Conservation (phyloP, 2,888 invertebrate genomes). For the Microplitis deprimator region DNA sequence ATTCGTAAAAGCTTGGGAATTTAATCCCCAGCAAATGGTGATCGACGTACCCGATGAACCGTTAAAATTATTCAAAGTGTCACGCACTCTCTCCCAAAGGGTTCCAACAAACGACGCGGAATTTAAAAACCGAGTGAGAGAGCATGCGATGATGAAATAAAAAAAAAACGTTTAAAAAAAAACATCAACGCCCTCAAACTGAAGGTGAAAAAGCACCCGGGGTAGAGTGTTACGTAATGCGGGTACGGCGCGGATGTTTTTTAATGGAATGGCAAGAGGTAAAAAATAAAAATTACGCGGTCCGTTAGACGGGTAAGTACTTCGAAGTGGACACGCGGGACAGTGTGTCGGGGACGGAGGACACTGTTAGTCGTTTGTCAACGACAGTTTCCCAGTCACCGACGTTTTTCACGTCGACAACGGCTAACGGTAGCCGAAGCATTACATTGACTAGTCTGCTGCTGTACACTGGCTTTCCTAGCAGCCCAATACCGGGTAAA, state of each 20-base stretch:
- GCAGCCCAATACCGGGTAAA: not conserved
- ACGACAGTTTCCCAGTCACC: conserved; percentile 46
- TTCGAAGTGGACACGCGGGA: conserved; percentile 28
- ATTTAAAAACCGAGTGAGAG: not conserved
- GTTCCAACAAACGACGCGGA: not conserved
- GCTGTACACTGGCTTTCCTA: conserved; percentile 9
- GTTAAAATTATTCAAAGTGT: conserved; percentile 26
- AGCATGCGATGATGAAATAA: not conserved
- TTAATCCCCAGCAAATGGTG: conserved; percentile 21
- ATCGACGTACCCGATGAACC: conserved; percentile 13
- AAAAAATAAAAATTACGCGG: conserved; percentile 17
- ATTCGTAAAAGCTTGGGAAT: conserved; percentile 22
- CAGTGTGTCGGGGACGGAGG: conserved; percentile 33
- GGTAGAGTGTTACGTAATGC: conserved; percentile 4
- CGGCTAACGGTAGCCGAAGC: not conserved
- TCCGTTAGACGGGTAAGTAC: conserved; percentile 43
- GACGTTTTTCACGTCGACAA: conserved; percentile 40
- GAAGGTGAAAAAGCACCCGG: not conserved
- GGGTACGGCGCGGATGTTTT: conserved; percentile 2
- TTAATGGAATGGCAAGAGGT: not conserved
- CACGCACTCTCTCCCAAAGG: not conserved
- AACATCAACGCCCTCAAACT: not conserved
- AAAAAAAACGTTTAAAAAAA: not conserved
- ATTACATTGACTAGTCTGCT: not conserved
- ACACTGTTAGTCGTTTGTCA: conserved; percentile 50